These are phyloP conservation scores for Acronicta alni DNA, from an alignment of 2,888 invertebrate species.

Conservation along the genomic window DNA sequence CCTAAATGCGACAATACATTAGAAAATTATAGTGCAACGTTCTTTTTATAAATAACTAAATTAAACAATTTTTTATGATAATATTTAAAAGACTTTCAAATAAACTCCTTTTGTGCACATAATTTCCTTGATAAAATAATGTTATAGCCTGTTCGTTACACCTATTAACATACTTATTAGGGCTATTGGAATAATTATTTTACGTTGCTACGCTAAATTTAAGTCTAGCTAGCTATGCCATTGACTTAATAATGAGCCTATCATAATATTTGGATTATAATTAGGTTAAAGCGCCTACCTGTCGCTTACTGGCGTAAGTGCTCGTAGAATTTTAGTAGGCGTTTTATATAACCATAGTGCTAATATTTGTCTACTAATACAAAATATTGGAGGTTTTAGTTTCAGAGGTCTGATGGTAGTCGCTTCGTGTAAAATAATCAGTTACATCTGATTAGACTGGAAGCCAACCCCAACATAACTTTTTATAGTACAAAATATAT, in stretches of 20 bases:
- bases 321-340: slow-evolving; percentile 1
- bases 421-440: no score
- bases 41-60: no score
- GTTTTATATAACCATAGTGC: background rate
- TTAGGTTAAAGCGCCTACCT: background rate
- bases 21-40: no score
- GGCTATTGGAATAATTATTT: background rate
- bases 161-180: slow-evolving; percentile 19
- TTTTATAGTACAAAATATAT: no score
- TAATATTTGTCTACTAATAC: background rate
- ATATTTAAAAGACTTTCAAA: no score
- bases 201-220: no score
- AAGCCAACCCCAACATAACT: no score
- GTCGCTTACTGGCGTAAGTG: background rate
- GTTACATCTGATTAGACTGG: no score
- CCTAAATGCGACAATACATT: no score
- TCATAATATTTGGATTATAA: background rate
- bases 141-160: slow-evolving; percentile 17
- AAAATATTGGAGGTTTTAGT: background rate
- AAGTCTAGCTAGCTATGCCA: background rate
- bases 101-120: no score
- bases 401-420: no score
- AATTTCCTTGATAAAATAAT: slow-evolving; percentile 20
- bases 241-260: background rate
- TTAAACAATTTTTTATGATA: no score